Conservation (phyloP, 92 coral and sea anemone species). For the Paragorgia papillata region DNA sequence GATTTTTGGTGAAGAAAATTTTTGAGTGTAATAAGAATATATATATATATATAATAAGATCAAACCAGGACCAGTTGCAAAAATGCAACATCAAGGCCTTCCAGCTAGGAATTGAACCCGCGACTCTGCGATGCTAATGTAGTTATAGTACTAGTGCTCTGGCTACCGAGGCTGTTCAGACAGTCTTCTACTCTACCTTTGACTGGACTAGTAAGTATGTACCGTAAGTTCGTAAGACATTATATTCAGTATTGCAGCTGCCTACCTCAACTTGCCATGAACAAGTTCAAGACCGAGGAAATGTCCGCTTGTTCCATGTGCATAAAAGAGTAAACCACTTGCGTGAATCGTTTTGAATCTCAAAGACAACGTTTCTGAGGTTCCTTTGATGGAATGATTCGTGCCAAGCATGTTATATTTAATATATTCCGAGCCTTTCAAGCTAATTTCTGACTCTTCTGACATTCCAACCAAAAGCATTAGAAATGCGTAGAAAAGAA, state of each 20-base stretch:
- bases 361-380: conserved; percentile 30
- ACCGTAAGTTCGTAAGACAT: too few relatives aligned
- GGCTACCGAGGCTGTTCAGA: too few relatives aligned
- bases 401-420: conserved; percentile 9
- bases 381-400: background rate
- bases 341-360: conserved; percentile 82
- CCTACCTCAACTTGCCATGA: conserved; percentile 83
- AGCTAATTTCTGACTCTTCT: conserved; percentile 3
- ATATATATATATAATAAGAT: too few relatives aligned
- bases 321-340: conserved; percentile 75
- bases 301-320: conserved; percentile 82
- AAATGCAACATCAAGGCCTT: too few relatives aligned
- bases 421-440: conserved; percentile 9
- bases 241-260: background rate
- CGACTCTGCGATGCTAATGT: too few relatives aligned
- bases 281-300: conserved; percentile 82
- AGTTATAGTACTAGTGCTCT: too few relatives aligned
- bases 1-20: too few relatives aligned
- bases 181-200: too few relatives aligned
- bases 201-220: too few relatives aligned
- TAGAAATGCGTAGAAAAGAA: background rate
- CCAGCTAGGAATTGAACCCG: too few relatives aligned
- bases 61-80: too few relatives aligned
- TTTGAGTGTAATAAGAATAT: too few relatives aligned
- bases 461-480: background rate